phyloP scores from a whole-genome alignment of 92 coral and sea anemone species.

The Nematostella vectensis region DNA sequence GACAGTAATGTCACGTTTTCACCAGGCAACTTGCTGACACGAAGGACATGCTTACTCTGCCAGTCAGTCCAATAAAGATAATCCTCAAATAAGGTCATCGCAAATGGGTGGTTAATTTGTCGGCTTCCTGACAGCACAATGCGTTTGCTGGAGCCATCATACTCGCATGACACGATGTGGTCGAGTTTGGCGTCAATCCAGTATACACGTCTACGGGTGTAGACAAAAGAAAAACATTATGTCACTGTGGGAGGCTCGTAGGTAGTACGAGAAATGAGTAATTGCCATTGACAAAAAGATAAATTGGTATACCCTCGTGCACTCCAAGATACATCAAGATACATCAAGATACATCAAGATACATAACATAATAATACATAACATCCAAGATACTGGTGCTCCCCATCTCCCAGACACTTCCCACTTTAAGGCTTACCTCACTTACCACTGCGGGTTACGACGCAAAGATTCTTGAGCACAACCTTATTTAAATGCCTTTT shows the following conservation, averaged over 20 bases:
- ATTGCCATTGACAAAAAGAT: neutral
- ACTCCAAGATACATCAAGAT: no score
- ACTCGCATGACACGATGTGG: conserved; percentile 65
- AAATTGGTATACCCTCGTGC: no score
- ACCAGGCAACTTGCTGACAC: conserved; percentile 58
- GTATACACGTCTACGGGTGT: conserved; percentile 59
- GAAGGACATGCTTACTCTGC: conserved; percentile 32
- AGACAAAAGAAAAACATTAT: no score
- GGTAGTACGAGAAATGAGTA: neutral
- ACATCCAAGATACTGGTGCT: no score
- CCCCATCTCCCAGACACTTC: no score
- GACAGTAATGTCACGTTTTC: conserved; percentile 36
- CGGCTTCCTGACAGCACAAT: conserved; percentile 30
- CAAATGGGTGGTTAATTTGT: conserved; percentile 56
- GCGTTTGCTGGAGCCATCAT: conserved; percentile 66
- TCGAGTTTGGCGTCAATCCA: conserved; percentile 83
- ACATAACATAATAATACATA: no score
- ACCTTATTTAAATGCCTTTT: no score
- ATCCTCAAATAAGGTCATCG: conserved; percentile 73
- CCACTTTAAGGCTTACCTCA: no score
- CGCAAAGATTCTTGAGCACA: no score
- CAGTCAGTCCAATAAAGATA: conserved; percentile 83
- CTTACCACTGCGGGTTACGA: no score
- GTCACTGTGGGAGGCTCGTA: no score
- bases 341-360: no score